These are phyloP conservation scores for Anoplolepis gracilipes DNA, from an alignment of 1,140 invertebrate species.

Conservation along the genomic window DNA sequence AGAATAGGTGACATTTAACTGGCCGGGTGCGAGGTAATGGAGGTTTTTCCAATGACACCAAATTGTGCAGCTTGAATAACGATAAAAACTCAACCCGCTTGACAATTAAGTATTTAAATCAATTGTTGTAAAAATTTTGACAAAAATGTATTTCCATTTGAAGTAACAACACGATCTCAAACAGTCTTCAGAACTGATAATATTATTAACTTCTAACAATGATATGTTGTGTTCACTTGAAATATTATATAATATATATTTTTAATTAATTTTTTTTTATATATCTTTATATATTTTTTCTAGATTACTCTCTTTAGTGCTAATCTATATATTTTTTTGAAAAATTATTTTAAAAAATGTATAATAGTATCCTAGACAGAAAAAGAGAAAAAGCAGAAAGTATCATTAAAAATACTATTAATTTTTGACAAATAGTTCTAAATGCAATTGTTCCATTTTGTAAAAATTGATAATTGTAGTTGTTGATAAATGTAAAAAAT, in stretches of 20 bases:
- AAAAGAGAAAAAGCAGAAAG: too few species aligned
- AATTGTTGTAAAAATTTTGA: background rate
- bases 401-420: background rate
- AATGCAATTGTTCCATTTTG: background rate
- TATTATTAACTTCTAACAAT: background rate
- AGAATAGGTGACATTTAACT: conserved; percentile 64
- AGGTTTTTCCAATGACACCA: conserved; percentile 53
- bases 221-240: background rate
- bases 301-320: background rate
- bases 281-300: background rate
- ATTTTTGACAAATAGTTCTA: background rate
- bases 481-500: background rate
- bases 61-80: conserved; percentile 60
- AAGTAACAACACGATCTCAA: background rate
- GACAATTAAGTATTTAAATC: conserved; percentile 33
- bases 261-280: conserved; percentile 1
- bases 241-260: too few species aligned
- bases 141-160: background rate
- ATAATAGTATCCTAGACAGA: too few species aligned
- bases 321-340: background rate
- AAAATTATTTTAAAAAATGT: background rate
- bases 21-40: conserved; percentile 44
- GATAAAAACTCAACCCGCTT: conserved; percentile 19
- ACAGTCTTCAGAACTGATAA: background rate
- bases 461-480: background rate